These are phyloP conservation scores for Acanthopleura granulata DNA, from an alignment of 2,888 invertebrate species.

Conservation along the genomic window DNA sequence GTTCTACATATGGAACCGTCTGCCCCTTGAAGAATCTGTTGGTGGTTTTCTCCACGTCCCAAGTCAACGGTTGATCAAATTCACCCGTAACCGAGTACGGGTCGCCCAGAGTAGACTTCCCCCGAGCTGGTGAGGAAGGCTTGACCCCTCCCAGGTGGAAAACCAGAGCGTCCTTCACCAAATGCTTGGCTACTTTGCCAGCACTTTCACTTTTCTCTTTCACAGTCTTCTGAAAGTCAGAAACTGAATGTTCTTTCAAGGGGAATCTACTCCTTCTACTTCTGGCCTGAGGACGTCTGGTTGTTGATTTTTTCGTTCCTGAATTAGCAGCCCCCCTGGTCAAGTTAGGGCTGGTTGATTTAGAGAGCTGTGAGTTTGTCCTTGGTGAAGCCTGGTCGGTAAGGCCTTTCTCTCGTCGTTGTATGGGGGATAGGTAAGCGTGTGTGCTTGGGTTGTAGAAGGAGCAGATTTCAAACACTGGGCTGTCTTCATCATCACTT, in stretches of 20 bases:
- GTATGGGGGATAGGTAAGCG: background rate
- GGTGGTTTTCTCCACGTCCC: conserved; percentile 2
- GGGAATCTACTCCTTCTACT: background rate
- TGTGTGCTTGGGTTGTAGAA: background rate
- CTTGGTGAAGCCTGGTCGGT: background rate
- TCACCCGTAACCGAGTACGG: background rate
- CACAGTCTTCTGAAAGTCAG: background rate
- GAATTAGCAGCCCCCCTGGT: no score
- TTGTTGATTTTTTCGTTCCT: background rate
- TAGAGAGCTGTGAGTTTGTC: background rate
- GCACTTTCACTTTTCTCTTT: background rate
- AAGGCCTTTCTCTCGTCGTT: background rate
- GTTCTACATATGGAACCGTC: background rate
- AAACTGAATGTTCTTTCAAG: background rate
- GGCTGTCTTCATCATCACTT: background rate
- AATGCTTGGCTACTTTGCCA: background rate
- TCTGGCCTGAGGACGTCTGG: background rate
- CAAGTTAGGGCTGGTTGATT: background rate
- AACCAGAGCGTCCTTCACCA: no score
- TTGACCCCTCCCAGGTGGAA: background rate
- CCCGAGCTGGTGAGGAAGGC: background rate
- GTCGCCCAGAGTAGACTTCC: background rate
- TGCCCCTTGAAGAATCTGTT: conserved; percentile 4
- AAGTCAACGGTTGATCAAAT: conserved; percentile 6
- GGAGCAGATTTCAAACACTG: background rate